Conservation (phyloP, 2,113 vertebrate genomes). For the Camelus dromedarius region DNA sequence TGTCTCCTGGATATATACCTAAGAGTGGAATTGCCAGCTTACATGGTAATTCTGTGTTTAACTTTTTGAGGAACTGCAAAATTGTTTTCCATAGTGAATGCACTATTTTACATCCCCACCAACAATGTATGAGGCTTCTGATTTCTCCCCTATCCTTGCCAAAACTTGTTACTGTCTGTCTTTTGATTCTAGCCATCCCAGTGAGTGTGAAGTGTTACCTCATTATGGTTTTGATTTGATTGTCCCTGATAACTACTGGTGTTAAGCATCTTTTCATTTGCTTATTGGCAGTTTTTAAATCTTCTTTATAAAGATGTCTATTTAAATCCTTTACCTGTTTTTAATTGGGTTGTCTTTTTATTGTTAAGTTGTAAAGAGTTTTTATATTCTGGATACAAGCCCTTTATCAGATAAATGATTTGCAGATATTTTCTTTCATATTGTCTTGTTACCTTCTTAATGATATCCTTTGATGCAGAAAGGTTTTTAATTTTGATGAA, state of each 20-base stretch:
- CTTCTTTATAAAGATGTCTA: background rate
- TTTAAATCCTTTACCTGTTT: background rate
- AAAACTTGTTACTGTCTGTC: background rate
- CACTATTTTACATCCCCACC: background rate
- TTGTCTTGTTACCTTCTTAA: background rate
- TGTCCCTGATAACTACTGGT: background rate
- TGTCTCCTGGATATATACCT: background rate
- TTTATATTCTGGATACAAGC: background rate
- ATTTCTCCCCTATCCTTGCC: background rate
- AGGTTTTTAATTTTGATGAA: conserved; percentile 20
- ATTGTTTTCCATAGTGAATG: background rate
- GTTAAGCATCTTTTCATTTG: conserved; percentile 10
- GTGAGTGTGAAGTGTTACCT: background rate
- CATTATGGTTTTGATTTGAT: conserved; percentile 33
- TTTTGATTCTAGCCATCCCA: background rate
- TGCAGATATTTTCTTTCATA: background rate
- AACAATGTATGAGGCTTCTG: background rate
- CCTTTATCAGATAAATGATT: background rate
- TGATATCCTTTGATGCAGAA: background rate
- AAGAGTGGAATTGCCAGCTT: background rate
- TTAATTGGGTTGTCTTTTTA: conserved; percentile 24
- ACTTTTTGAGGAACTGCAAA: background rate
- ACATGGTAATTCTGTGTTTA: background rate
- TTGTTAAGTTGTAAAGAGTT: background rate
- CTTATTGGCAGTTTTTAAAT: background rate